Base-by-base conservation (phyloP, 64 coral and sea anemone genomes). In the Montipora sp. region DNA sequence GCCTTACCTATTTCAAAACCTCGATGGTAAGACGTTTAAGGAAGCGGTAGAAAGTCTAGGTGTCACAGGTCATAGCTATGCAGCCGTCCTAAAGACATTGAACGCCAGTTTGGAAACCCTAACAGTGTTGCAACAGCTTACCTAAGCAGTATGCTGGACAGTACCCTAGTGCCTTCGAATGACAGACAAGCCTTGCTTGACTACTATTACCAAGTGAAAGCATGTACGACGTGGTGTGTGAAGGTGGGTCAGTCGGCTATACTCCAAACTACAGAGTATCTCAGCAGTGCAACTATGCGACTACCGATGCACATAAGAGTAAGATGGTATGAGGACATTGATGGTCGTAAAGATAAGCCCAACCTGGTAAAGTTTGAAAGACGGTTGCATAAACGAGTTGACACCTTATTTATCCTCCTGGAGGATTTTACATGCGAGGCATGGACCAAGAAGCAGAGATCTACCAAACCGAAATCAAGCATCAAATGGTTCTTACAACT, bases 31-130 rank as follows among this genome's bases (percentile, higher is more conserved):
- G 1, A 21, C 83, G 1, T 36, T 36, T 1, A 71, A 71, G 83
- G 70, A 73, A 73, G 83, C 61, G 16, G 83, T 86, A 2, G 83
- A 86, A 61, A 86, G 83, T 16, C n/a, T 86, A 7, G 83, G 83
- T 70, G 83, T 86, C 1, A 69, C 60, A n/a, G 83, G 36, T 8
- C 36, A 73, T 70, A 86, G 68, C 13, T 86, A 86, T 44, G 36
- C 83, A 47, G 43, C 60, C 9, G 83, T 36, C 13, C 83, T 86
- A 8, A 71, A 86, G 20, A 86, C 68, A 53, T 8, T 47, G 47
- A 86, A 86, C 61, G 68, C 6, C 83, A 69, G 36, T 86, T 86
- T 86, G 63, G 61, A 5, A 86, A 69, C 22, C 59, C 59, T 3
- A 67, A 20, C 83, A 67, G 83, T 48, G 61, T 86, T 5, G 43